A percentile compares a stretch with the other conserved stretches of the same genome.
Conservation (phyloP, 2,797 vertebrate species). For the Anableps anableps region DNA sequence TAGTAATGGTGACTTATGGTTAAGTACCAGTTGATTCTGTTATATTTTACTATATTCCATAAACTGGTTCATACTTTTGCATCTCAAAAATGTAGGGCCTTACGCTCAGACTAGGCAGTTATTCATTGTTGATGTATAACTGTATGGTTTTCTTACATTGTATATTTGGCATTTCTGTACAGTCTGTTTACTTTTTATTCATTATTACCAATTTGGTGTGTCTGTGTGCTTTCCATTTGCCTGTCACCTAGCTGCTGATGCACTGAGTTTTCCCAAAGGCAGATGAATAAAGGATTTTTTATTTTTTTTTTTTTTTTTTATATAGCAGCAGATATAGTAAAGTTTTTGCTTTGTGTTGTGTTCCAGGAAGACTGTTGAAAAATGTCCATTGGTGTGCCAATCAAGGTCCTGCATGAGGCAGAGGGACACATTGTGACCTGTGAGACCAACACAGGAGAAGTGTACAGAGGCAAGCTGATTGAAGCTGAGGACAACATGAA, state of each 20-base stretch:
- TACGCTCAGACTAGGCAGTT: no score
- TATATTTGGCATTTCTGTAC: background rate
- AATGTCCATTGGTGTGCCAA: conserved; percentile 98
- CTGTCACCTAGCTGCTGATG: background rate
- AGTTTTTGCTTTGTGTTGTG: background rate
- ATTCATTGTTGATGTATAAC: no score
- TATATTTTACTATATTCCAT: background rate
- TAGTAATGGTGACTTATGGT: background rate
- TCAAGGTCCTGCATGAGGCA: conserved; percentile 97
- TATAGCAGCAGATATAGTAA: background rate
- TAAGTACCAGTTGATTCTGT: background rate
- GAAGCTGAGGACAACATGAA: conserved; percentile 99
- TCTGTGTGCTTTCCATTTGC: background rate
- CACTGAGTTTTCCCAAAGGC: background rate
- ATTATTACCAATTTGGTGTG: background rate
- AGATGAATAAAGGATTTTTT: background rate
- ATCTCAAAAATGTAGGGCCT: no score
- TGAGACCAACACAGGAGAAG: conserved; percentile 97
- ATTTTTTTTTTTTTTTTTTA: background rate
- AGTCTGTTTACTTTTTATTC: background rate
- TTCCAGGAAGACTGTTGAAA: conserved; percentile 42
- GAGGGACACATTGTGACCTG: conserved; percentile 98
- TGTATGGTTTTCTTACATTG: background rate
- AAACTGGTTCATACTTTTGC: background rate
- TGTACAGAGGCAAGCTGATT: conserved; percentile 96